phyloP scores from a whole-genome alignment of 2,888 invertebrate genomes.

The Caenorhabditis sinica region DNA sequence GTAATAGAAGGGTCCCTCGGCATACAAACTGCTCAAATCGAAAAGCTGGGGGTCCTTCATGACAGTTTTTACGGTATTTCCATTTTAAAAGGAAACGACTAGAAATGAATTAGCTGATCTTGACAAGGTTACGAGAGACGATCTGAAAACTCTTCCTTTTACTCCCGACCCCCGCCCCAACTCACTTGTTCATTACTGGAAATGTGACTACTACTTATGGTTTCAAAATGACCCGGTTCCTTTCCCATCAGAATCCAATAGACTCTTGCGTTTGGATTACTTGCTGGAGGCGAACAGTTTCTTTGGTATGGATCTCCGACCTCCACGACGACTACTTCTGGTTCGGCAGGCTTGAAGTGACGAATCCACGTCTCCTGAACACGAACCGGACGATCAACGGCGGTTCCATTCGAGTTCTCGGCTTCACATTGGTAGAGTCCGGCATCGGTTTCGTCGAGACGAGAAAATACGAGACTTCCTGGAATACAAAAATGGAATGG shows the following conservation, averaged over 20 bases:
- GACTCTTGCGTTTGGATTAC: conserved; percentile 80
- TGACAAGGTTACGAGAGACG: conserved; percentile 51
- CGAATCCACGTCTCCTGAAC: conserved; percentile 81
- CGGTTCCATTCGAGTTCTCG: conserved; percentile 92
- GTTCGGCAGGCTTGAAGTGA: conserved; percentile 74
- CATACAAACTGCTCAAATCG: no score
- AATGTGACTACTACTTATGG: conserved; percentile 83
- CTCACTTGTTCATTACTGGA: conserved; percentile 82
- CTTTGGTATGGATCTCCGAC: conserved; percentile 82
- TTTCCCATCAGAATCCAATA: conserved; percentile 83
- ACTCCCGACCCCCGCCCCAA: neutral
- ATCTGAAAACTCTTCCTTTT: conserved; percentile 30
- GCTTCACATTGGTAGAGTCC: conserved; percentile 90
- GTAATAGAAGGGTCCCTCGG: no score
- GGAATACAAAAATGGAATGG: neutral
- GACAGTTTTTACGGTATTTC: no score
- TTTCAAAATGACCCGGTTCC: conserved; percentile 78
- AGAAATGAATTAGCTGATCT: neutral
- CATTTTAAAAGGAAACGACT: no score
- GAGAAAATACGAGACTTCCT: conserved; percentile 76
- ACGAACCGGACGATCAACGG: conserved; percentile 78
- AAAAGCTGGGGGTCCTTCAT: no score
- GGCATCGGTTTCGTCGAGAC: conserved; percentile 78
- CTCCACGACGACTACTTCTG: conserved; percentile 79
- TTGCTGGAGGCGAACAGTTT: conserved; percentile 82